Percentiles rank a stretch among this genome's conserved stretches.
Evolutionary conservation across 1,140 invertebrate genomes (phyloP).

Genomic region (Holcopasites calliopsidis): DNA sequence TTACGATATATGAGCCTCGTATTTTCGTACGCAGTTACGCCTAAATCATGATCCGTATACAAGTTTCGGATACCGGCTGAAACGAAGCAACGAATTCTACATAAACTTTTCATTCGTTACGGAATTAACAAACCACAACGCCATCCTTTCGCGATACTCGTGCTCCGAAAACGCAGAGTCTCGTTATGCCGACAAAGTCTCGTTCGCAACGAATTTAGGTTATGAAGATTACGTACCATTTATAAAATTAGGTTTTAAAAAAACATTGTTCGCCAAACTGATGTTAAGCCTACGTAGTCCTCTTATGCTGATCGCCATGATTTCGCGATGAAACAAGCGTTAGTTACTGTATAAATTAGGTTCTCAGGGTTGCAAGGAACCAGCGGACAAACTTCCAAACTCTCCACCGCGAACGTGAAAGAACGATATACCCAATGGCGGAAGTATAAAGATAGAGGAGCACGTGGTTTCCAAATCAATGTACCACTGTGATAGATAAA

Average conservation of each 20-base stretch:
- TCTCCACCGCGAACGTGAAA: not conserved
- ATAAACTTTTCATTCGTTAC: no score
- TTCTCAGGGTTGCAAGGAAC: not conserved
- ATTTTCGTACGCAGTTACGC: conserved; percentile 81
- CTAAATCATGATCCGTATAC: conserved; percentile 81
- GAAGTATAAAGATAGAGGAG: not conserved
- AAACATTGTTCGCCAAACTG: not conserved
- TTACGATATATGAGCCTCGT: conserved; percentile 79
- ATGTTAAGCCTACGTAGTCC: conserved; percentile 39
- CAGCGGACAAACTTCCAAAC: accelerated
- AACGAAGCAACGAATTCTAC: not conserved
- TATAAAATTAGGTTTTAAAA: conserved; percentile 30
- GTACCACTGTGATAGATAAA: not conserved
- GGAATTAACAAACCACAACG: no score
- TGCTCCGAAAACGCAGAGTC: not conserved
- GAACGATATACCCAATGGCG: not conserved
- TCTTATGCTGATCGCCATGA: conserved; percentile 52
- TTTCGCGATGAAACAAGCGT: not conserved
- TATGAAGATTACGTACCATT: conserved; percentile 56
- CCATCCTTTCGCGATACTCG: no score
- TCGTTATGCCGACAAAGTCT: not conserved
- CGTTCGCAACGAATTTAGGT: conserved; percentile 25
- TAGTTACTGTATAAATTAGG: not conserved
- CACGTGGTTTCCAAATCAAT: not conserved
- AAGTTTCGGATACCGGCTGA: conserved; percentile 71